These are phyloP conservation scores for Heliconius hortense DNA, from an alignment of 2,888 invertebrate species.

Conservation along the genomic window DNA sequence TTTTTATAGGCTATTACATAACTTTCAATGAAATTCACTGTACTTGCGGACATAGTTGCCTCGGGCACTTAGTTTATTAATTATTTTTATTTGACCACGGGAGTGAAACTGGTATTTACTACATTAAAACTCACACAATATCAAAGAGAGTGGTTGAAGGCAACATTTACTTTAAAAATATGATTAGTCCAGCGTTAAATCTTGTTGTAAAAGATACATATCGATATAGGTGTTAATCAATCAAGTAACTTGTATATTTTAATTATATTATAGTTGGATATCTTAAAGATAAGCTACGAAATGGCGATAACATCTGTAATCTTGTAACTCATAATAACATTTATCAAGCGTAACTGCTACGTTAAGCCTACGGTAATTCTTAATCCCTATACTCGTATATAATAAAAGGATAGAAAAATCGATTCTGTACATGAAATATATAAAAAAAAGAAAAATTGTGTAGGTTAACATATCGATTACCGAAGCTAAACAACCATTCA, in stretches of 20 bases:
- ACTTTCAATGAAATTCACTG: too few relatives aligned
- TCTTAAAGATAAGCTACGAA: not conserved
- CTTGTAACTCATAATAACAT: not conserved
- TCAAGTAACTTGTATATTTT: conserved; percentile 6
- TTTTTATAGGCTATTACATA: too few relatives aligned
- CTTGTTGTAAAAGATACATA: not conserved
- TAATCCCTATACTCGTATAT: too few relatives aligned
- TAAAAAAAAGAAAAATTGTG: too few relatives aligned
- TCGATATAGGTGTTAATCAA: conserved; percentile 10
- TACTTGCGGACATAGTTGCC: too few relatives aligned
- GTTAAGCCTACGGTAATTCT: not conserved
- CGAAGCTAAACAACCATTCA: too few relatives aligned
- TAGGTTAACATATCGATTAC: too few relatives aligned
- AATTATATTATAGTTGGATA: conserved; percentile 9
- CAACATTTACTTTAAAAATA: not conserved
- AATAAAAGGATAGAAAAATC: too few relatives aligned
- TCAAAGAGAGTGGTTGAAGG: not conserved
- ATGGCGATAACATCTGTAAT: not conserved
- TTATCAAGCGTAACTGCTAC: not conserved
- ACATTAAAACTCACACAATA: not conserved
- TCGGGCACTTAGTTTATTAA: not conserved
- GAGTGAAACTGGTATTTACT: not conserved
- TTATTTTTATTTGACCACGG: not conserved
- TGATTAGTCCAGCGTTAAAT: not conserved
- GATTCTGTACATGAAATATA: too few relatives aligned